These are phyloP conservation scores for Lagopus muta DNA, from an alignment of 2,113 vertebrate species.

Conservation along the genomic window DNA sequence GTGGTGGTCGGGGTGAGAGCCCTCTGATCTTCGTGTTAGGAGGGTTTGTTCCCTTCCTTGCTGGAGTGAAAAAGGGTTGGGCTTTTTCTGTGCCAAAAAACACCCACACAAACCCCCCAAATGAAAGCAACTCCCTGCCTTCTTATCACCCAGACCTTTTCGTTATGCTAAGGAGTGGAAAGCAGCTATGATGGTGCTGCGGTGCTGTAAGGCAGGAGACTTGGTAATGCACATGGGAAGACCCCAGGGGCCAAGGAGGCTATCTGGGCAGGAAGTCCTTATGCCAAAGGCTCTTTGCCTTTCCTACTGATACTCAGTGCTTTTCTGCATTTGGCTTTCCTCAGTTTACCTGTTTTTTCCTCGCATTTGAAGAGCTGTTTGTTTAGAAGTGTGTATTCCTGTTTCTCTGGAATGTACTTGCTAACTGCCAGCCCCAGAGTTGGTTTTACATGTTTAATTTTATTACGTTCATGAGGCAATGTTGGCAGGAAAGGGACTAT, in stretches of 20 bases:
- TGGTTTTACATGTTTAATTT: slow-evolving; percentile 64
- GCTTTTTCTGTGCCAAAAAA: neutral
- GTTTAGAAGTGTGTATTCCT: neutral
- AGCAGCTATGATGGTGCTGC: neutral
- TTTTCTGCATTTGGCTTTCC: neutral
- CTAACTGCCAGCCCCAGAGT: slow-evolving; percentile 11
- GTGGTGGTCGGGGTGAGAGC: neutral
- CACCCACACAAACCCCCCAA: neutral
- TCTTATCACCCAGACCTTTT: neutral
- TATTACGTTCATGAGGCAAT: slow-evolving; percentile 42
- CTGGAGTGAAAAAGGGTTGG: neutral
- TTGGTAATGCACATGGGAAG: neutral
- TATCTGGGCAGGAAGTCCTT: neutral
- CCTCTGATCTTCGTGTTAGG: neutral
- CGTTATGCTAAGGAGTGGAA: neutral
- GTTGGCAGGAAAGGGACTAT: slow-evolving; percentile 59
- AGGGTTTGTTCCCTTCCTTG: neutral
- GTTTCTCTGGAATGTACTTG: slow-evolving; percentile 22
- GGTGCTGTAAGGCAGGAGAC: rapidly evolving
- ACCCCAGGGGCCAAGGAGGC: neutral
- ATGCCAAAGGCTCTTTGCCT: neutral
- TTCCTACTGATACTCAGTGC: rapidly evolving
- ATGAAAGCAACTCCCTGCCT: neutral
- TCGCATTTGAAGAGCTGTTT: neutral
- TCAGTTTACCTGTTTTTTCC: neutral